phyloP scores from a whole-genome alignment of 2,113 vertebrate genomes.

The Tetrax tetrax region DNA sequence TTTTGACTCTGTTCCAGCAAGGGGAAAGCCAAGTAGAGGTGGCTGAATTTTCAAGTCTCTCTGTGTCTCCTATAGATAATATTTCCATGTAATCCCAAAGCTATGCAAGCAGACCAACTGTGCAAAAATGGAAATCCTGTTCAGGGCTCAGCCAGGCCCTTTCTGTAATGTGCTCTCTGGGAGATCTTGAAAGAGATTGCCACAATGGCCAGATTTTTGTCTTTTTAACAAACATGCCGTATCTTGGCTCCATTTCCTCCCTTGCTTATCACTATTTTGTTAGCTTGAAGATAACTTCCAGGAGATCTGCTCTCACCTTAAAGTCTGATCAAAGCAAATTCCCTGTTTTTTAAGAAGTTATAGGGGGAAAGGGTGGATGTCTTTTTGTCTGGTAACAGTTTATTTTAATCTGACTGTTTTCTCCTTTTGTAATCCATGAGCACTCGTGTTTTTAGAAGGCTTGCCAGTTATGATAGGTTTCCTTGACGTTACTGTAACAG shows the following conservation, averaged over 20 bases:
- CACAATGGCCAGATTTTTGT: slow-evolving; percentile 21
- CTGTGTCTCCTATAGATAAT: background rate
- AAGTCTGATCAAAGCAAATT: slow-evolving; percentile 61
- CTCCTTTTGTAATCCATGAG: slow-evolving; percentile 68
- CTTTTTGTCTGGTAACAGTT: slow-evolving; percentile 71
- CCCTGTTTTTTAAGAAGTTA: slow-evolving; percentile 1
- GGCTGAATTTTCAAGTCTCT: background rate
- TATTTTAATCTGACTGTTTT: slow-evolving; percentile 73
- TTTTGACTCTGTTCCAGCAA: background rate
- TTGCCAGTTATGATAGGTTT: slow-evolving; percentile 72
- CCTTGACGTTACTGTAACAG: slow-evolving; percentile 49
- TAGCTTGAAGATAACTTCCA: slow-evolving; percentile 64
- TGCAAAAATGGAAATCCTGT: slow-evolving; percentile 22
- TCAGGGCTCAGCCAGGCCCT: background rate
- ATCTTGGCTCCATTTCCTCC: slow-evolving; percentile 44
- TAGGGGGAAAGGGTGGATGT: slow-evolving; percentile 40
- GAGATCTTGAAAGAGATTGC: slow-evolving; percentile 14
- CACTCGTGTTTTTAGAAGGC: slow-evolving; percentile 66
- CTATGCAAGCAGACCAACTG: background rate
- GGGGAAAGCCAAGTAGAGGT: background rate
- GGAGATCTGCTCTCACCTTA: slow-evolving; percentile 52
- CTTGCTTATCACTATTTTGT: slow-evolving; percentile 59
- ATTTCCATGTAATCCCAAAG: background rate
- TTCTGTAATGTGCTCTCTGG: background rate
- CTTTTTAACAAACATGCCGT: slow-evolving; percentile 16